Conservation (phyloP, 2,797 vertebrate genomes). For the Brachymystax lenok region DNA sequence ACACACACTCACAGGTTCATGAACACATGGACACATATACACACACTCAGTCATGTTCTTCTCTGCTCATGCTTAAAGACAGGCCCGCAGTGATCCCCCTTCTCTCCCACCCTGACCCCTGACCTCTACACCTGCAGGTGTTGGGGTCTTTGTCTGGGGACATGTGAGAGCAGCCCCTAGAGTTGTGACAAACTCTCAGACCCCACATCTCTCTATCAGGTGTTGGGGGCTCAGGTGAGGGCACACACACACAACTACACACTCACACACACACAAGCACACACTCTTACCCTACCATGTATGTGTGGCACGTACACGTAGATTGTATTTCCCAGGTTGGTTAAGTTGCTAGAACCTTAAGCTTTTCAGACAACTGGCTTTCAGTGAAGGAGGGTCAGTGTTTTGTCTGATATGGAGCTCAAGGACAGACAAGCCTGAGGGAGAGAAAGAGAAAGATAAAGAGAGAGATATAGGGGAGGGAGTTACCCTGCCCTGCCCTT, state of each 20-base stretch:
- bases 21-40: not conserved
- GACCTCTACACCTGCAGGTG: slow-evolving; percentile 89
- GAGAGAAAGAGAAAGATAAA: not conserved
- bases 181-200: slow-evolving; percentile 82
- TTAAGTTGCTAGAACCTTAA: not conserved
- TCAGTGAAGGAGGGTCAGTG: slow-evolving; percentile 31
- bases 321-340: not conserved
- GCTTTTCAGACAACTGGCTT: not conserved
- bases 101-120: slow-evolving; percentile 37
- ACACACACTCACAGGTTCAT: not conserved
- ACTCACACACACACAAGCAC: not conserved
- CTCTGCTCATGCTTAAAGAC: not conserved
- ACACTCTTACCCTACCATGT: not conserved
- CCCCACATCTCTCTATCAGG: slow-evolving; percentile 70
- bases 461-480: not conserved
- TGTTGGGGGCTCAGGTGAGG: slow-evolving; percentile 60
- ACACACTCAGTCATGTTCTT: slow-evolving; percentile 6
- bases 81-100: slow-evolving; percentile 5
- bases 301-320: slow-evolving; percentile 2
- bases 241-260: slow-evolving; percentile 4
- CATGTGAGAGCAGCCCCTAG: slow-evolving; percentile 75
- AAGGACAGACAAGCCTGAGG: slow-evolving; percentile 55
- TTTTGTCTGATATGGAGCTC: slow-evolving; percentile 63
- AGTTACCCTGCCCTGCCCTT: slow-evolving; percentile 10
- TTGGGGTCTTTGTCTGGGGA: slow-evolving; percentile 83